Percentiles rank a stretch among this genome's conserved stretches.
Conservation (phyloP, 2,797 vertebrate genomes). For the Apogon hyalosoma region DNA sequence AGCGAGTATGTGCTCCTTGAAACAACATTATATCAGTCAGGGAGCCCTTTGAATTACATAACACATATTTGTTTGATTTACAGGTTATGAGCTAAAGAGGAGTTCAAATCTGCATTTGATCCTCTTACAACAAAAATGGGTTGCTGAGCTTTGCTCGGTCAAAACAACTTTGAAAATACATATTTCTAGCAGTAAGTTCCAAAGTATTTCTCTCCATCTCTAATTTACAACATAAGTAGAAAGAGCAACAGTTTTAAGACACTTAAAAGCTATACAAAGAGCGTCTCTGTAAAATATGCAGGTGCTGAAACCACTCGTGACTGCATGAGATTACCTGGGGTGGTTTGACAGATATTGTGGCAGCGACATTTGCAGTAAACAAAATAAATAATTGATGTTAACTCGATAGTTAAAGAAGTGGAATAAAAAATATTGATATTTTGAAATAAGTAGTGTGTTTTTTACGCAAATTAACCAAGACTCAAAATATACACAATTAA, state of each 20-base stretch:
- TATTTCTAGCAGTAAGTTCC: neutral
- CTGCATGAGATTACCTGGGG: neutral
- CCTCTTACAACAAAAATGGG: neutral
- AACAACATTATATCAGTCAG: neutral
- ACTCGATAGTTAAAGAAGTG: rapidly evolving
- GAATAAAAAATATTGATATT: neutral
- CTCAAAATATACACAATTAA: neutral
- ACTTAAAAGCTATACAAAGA: neutral
- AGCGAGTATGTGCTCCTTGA: too few species aligned
- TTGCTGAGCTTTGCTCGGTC: neutral
- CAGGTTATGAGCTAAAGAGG: neutral
- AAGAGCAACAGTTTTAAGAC: neutral
- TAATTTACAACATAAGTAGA: neutral
- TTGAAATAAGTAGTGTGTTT: neutral
- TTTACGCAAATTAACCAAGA: neutral
- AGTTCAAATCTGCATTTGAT: neutral
- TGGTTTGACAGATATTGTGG: neutral
- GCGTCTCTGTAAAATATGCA: neutral
- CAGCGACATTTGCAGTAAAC: neutral
- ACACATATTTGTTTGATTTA: neutral
- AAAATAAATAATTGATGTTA: neutral
- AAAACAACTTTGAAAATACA: neutral
- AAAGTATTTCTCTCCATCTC: too few species aligned
- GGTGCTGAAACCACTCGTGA: neutral
- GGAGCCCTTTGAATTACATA: neutral